Percentiles rank a stretch among this genome's conserved stretches.
Evolutionary conservation across 2,888 invertebrate genomes (phyloP).

Genomic region (Stictocephala bisonia): DNA sequence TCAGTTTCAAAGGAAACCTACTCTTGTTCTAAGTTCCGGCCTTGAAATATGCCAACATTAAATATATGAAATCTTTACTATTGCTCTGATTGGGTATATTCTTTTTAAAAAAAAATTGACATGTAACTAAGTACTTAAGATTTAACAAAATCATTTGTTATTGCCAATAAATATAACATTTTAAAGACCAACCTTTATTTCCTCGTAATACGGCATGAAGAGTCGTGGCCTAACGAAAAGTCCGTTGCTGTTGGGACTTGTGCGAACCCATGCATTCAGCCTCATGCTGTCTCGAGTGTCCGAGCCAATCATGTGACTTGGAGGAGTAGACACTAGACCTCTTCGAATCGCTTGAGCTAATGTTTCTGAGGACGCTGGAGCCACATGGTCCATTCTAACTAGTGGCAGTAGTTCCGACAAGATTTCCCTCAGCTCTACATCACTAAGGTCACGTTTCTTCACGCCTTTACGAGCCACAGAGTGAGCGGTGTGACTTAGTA

Average conservation of each 20-base stretch:
- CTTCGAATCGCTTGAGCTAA: slow-evolving; percentile 77
- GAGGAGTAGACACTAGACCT: slow-evolving; percentile 83
- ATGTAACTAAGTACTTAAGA: neutral
- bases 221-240: slow-evolving; percentile 86
- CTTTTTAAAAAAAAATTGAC: neutral
- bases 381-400: slow-evolving; percentile 89
- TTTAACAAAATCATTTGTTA: neutral
- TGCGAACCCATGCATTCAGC: slow-evolving; percentile 84
- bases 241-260: slow-evolving; percentile 74
- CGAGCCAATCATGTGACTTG: slow-evolving; percentile 83
- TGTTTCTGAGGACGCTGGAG: slow-evolving; percentile 85
- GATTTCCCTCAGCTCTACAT: slow-evolving; percentile 86
- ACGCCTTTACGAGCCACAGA: slow-evolving; percentile 88
- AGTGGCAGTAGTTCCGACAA: slow-evolving; percentile 85
- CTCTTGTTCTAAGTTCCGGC: too few species aligned
- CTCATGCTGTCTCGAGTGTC: slow-evolving; percentile 62
- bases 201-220: slow-evolving; percentile 95
- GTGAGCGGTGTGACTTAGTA: slow-evolving; percentile 93
- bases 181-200: slow-evolving; percentile 80
- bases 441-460: slow-evolving; percentile 83
- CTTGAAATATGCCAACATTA: too few species aligned
- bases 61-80: too few species aligned
- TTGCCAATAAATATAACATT: neutral
- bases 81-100: too few species aligned
- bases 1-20: too few species aligned